phyloP scores from a whole-genome alignment of 2,888 invertebrate species.

The Phania funesta region DNA sequence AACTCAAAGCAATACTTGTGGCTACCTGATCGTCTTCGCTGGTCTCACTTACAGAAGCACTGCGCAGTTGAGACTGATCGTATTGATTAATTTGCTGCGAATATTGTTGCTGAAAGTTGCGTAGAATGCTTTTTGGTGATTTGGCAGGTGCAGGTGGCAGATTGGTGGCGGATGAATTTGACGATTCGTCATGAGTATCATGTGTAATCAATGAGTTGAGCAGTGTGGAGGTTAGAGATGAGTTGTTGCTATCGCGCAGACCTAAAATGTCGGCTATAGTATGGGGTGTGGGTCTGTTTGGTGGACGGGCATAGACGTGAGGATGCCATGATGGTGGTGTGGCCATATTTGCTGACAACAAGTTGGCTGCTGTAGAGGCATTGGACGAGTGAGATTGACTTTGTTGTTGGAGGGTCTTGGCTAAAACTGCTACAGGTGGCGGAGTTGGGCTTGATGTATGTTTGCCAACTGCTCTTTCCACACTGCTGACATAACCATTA shows the following conservation, averaged over 20 bases:
- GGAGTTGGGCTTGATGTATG: constrained; percentile 52
- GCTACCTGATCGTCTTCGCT: constrained; percentile 78
- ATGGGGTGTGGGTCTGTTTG: constrained; percentile 91
- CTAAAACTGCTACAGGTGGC: constrained; percentile 60
- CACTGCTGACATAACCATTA: constrained; percentile 54
- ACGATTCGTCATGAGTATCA: constrained; percentile 67
- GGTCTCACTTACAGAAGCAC: constrained; percentile 80
- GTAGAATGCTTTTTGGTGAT: constrained; percentile 78
- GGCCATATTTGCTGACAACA: constrained; percentile 28
- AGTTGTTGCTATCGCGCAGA: constrained; percentile 75
- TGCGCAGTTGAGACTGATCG: constrained; percentile 69
- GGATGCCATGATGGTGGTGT: constrained; percentile 87
- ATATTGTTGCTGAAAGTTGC: constrained; percentile 77
- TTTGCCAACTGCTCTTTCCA: constrained; percentile 1
- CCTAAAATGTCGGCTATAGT: constrained; percentile 94
- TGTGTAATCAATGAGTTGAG: constrained; percentile 24
- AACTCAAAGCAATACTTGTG: neutral
- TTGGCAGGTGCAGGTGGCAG: constrained; percentile 73
- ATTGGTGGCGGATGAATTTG: constrained; percentile 59
- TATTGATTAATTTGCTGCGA: constrained; percentile 72
- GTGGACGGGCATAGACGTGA: constrained; percentile 92
- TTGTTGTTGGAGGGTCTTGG: constrained; percentile 64
- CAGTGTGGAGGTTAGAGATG: constrained; percentile 6
- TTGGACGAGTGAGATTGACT: constrained; percentile 34
- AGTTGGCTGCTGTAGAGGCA: constrained; percentile 42